Conservation (phyloP, 2,797 vertebrate species). For the Takifugu rubripes region DNA sequence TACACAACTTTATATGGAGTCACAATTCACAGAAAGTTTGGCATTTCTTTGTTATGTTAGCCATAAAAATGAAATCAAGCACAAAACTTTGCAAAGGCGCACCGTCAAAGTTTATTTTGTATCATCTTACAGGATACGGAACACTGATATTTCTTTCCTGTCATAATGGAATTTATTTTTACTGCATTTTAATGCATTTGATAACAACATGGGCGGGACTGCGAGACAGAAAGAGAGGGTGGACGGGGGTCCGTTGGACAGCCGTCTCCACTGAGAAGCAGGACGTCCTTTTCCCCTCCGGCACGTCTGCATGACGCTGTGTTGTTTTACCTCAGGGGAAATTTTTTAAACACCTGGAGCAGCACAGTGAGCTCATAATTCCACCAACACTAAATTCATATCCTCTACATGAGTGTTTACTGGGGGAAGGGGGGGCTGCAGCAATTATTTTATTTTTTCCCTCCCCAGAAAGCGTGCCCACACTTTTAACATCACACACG, state of each 20-base stretch:
- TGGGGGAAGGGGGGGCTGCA: too few relatives aligned
- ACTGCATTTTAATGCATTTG: conserved; percentile 69
- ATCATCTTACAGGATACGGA: conserved; percentile 76
- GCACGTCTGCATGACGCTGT: too few relatives aligned
- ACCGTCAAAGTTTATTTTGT: conserved; percentile 80
- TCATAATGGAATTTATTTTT: conserved; percentile 72
- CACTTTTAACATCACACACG: too few relatives aligned
- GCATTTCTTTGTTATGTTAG: too few relatives aligned
- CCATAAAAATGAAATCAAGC: not conserved
- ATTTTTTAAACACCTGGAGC: conserved; percentile 10
- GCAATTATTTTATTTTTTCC: too few relatives aligned
- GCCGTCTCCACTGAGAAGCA: not conserved
- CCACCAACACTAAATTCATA: conserved; percentile 1
- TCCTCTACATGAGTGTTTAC: too few relatives aligned
- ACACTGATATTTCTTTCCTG: conserved; percentile 69
- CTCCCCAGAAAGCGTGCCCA: too few relatives aligned
- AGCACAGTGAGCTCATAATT: conserved; percentile 19
- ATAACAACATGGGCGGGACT: conserved; percentile 69
- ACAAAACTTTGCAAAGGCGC: conserved; percentile 61
- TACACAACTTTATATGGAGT: too few relatives aligned
- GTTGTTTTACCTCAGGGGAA: too few relatives aligned
- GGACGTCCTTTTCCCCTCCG: not conserved
- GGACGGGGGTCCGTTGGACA: conserved; percentile 22
- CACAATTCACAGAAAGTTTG: too few relatives aligned
- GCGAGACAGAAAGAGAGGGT: conserved; percentile 49